A percentile compares a stretch with the other conserved stretches of the same genome.
Evolutionary conservation across 53 echinoderm and acorn worm genomes (phyloP).

Genomic region (Stichopus horrens): DNA sequence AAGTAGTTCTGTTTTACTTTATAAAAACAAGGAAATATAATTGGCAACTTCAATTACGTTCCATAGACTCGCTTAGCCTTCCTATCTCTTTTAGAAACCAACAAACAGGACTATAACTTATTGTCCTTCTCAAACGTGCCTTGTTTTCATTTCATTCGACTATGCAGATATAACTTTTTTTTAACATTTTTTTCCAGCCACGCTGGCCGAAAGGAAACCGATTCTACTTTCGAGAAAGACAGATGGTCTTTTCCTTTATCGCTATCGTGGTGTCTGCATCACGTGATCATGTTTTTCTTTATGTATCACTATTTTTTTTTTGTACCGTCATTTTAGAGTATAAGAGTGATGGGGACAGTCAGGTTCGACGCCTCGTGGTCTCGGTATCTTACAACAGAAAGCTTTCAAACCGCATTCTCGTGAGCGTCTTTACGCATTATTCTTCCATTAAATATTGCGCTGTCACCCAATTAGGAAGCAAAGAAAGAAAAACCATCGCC

Average conservation of each 20-base stretch:
- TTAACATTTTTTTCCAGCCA: no score
- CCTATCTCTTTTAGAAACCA: no score
- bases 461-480: not conserved
- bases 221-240: not conserved
- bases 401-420: constrained; percentile 11
- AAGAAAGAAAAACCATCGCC: not conserved
- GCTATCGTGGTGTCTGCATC: not conserved
- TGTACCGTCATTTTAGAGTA: not conserved
- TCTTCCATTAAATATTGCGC: not conserved
- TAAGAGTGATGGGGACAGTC: not conserved
- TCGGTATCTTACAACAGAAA: not conserved
- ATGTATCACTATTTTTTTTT: not conserved
- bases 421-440: constrained; percentile 5
- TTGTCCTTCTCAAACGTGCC: no score
- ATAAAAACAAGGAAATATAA: no score
- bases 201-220: no score
- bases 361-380: not conserved
- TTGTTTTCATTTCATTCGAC: no score
- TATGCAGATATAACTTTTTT: no score
- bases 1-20: no score
- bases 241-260: not conserved
- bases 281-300: not conserved
- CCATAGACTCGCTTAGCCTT: no score
- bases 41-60: no score
- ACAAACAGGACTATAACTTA: no score